These are phyloP conservation scores for Bergia sp. DNA, from an alignment of 92 coral and sea anemone species.

Conservation along the genomic window DNA sequence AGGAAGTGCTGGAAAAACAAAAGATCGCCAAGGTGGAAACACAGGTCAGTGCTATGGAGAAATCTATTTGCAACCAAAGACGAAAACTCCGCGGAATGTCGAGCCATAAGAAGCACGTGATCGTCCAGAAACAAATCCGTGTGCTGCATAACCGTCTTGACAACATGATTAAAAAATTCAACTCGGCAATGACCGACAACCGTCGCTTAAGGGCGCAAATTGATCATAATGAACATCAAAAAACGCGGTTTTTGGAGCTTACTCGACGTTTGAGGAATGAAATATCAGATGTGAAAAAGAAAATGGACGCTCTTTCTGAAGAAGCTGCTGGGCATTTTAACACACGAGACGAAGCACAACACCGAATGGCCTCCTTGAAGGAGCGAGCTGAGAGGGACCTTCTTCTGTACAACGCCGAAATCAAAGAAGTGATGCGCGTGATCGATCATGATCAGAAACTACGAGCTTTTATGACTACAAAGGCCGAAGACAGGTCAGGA, in stretches of 20 bases:
- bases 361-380: constrained; percentile 86
- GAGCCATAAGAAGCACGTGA: constrained; percentile 61
- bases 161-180: constrained; percentile 85
- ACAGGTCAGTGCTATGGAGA: constrained; percentile 60
- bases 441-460: constrained; percentile 95
- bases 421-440: constrained; percentile 90
- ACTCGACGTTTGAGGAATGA: constrained; percentile 63
- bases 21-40: constrained; percentile 56
- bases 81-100: constrained; percentile 68
- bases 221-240: constrained; percentile 77
- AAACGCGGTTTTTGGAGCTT: constrained; percentile 79
- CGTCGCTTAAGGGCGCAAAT: constrained; percentile 67
- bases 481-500: constrained; percentile 85
- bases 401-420: constrained; percentile 73
- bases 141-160: constrained; percentile 88
- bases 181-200: constrained; percentile 76
- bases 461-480: constrained; percentile 87
- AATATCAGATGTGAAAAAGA: constrained; percentile 69
- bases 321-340: constrained; percentile 73
- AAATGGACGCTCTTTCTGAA: constrained; percentile 78
- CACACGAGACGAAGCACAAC: constrained; percentile 95
- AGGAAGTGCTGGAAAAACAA: constrained; percentile 58
- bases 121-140: constrained; percentile 78
- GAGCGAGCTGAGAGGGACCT: constrained; percentile 96
- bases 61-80: constrained; percentile 59